Base-by-base conservation (phyloP, 2,113 vertebrate genomes). In the Monarcha castaneiventris region DNA sequence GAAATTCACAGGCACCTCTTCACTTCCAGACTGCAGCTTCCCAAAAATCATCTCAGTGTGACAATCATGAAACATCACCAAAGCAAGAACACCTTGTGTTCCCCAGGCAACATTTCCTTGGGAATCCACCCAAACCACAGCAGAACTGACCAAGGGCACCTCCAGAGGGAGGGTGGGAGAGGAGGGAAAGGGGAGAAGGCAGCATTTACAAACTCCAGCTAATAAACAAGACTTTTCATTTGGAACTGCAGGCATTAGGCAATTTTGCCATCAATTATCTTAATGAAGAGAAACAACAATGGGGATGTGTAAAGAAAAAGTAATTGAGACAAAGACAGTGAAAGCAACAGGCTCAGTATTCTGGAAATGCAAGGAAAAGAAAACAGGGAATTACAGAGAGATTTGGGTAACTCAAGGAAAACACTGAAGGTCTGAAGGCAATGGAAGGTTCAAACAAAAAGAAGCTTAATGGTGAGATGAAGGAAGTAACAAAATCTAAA, bases 21-120 rank as follows among this genome's bases (percentile, higher is more conserved):
- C 55, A 7, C 61, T 49, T 48, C 41, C 52, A 61, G 23, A 64
- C 21, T 22, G 11, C 76, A 39, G 63, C 63, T 95, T 35, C 86
- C 72, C 83, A 10, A 63, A 84, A 79, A 32, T 39, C 58, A 33
- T 2, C 43, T 58, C 37, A 16, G 6, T 9, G 68, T 20, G 85
- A 74, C 13, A 41, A 33, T 5, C n/a, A 6, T 0, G 10, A 33
- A 74, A 16, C 0, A 61, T 1, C 55, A 29, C 5, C 61, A 23
- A 0, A 46, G 49, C 49, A 27, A 51, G n/a, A 3, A 6, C 2
- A 27, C 13, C 59, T 32, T 1, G 35, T 16, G 80, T 0, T 51
- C 81, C 17, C 7, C 30, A 32, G 73, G 55, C 33, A 84, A 17
- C 23, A 14, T 9, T 33, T 41, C 59, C 58, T 39, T 0, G 20